Evolutionary conservation across 2,113 vertebrate genomes (phyloP), one percentile per base, ranked within the genome.

Genomic region (Petaurus breviceps): DNA sequence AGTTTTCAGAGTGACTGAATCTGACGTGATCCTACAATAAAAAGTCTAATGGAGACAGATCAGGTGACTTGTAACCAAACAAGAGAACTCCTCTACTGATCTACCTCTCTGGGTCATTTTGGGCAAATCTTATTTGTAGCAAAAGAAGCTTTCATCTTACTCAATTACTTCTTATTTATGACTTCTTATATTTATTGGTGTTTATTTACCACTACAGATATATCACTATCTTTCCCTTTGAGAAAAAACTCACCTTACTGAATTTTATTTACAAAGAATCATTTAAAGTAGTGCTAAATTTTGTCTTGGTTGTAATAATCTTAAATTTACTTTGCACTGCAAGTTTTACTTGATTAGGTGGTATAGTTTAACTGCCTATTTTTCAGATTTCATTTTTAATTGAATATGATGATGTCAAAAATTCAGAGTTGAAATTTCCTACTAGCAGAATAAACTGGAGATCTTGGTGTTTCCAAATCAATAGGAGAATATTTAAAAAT

Each of bases 401-500:
- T 94, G 94, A 89, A 94, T 96, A 49, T 89, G 22, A 10, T 90
- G 57, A 94, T 92, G 96, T 95, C 94, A 96, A 97, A 97, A 97
- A 97, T 95, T 96, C 96, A 96, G 97, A 97, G 92, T 28, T 97
- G 97, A 97, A 98, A 97, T 97, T 97, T 92, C 95, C 94, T 94
- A 94, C 93, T 6, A 25, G 50, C 61, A 89, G 91, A 94, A 57
- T 54, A 0, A 94, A 95, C 93, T 97, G 93, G 93, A 93, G 93
- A 96, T 91, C 93, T 50, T 96, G 61, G 37, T 95, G 53, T 92
- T 93, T 95, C 51, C 89, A 22, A 55, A 49, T 57, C 3, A 95
- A 49, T 90, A 31, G 11, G 51, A 94, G 23, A 47, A 43, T 25
- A 3, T 57, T 84, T 23, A 3, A 22, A 89, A 3, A n/a, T 50